phyloP scores from a whole-genome alignment of 2,113 vertebrate species.

The Fulica atra region DNA sequence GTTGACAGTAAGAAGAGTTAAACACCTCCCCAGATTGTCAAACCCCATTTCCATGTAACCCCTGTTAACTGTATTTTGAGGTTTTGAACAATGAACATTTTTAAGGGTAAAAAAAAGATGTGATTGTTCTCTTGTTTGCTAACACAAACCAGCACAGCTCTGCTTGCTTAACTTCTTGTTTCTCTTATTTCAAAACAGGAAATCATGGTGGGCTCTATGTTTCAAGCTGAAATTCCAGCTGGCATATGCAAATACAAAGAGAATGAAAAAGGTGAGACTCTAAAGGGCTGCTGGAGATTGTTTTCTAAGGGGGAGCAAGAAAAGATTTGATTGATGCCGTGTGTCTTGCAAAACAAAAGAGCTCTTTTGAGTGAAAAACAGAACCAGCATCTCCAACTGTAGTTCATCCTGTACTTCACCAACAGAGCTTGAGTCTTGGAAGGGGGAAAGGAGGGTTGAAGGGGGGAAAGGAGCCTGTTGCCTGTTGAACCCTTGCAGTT shows the following conservation, averaged over 20 bases:
- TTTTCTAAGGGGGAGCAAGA: background rate
- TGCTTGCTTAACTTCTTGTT: background rate
- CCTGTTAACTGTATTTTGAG: background rate
- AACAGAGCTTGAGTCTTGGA: background rate
- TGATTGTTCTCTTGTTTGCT: background rate
- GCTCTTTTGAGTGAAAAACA: background rate
- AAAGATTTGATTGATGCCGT: background rate
- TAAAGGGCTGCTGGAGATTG: background rate
- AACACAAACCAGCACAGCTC: background rate
- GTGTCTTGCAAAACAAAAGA: background rate
- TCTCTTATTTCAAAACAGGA: constrained; percentile 79
- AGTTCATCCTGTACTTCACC: background rate
- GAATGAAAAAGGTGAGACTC: constrained; percentile 89
- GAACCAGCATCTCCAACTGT: background rate
- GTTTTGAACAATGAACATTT: background rate
- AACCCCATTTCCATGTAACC: background rate
- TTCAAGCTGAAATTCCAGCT: constrained; percentile 94
- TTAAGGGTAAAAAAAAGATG: background rate
- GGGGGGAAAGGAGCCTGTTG: background rate
- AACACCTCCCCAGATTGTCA: background rate
- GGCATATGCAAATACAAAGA: constrained; percentile 93
- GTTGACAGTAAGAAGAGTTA: background rate
- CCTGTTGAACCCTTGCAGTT: background rate
- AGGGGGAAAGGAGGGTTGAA: background rate
- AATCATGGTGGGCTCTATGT: constrained; percentile 99